These are phyloP conservation scores for Xylophagus ater DNA, from an alignment of 2,888 invertebrate species.

Conservation along the genomic window DNA sequence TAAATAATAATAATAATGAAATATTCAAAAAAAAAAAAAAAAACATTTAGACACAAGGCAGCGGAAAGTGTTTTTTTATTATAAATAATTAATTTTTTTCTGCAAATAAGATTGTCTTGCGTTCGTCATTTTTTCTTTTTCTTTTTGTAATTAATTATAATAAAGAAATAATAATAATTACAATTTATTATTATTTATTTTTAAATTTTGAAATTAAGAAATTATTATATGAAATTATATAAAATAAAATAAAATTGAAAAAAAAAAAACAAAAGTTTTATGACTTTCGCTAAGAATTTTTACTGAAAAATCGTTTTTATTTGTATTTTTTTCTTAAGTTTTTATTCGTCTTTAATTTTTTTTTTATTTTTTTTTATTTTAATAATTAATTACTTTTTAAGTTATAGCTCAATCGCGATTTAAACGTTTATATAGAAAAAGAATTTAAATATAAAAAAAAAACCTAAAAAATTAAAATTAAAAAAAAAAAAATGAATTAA, in stretches of 20 bases:
- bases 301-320: background rate
- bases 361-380: slow-evolving; percentile 5
- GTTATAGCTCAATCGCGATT: slow-evolving; percentile 10
- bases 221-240: no score
- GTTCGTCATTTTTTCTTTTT: no score
- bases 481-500: slow-evolving; percentile 7
- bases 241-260: no score
- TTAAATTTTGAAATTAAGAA: no score
- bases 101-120: no score
- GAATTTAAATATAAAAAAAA: slow-evolving; percentile 2
- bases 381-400: no score
- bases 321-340: slow-evolving; percentile 4
- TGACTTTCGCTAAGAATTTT: background rate
- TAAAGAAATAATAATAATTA: no score
- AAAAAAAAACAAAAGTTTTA: background rate
- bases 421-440: background rate
- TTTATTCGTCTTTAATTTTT: slow-evolving; percentile 7
- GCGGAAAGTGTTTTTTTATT: no score
- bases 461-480: slow-evolving; percentile 7
- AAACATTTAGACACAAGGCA: no score
- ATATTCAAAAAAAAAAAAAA: background rate
- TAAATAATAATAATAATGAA: slow-evolving; percentile 1
- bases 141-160: no score
- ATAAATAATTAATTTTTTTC: no score
- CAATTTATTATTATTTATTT: no score